These are phyloP conservation scores for Agrochola lota DNA, from an alignment of 2,888 invertebrate species.

Conservation along the genomic window DNA sequence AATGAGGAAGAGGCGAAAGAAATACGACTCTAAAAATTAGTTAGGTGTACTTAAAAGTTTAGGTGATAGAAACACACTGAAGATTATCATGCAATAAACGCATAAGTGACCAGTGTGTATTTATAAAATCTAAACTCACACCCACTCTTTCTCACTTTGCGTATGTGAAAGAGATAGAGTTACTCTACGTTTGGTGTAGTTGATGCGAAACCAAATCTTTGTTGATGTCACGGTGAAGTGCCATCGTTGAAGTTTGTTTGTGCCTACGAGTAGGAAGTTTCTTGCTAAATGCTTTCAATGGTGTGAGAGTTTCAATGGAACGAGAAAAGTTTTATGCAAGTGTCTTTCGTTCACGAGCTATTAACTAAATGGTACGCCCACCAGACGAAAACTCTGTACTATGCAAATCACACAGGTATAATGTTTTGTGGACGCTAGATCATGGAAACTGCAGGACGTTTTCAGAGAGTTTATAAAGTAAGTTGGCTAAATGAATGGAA, in stretches of 20 bases:
- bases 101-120: not conserved
- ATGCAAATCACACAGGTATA: not conserved
- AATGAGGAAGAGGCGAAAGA: not conserved
- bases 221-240: not conserved
- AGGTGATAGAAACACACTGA: not conserved
- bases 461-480: not conserved
- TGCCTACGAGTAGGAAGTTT: not conserved
- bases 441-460: not conserved
- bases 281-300: conserved; percentile 19
- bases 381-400: not conserved
- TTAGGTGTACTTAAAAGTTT: too few relatives aligned
- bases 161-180: too few relatives aligned
- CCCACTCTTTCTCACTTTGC: too few relatives aligned
- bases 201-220: not conserved
- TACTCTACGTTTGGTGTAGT: not conserved
- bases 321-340: conserved; percentile 20
- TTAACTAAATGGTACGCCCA: not conserved
- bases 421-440: not conserved
- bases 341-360: not conserved
- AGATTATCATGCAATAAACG: not conserved
- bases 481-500: not conserved
- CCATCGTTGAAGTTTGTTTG: not conserved
- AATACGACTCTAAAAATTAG: not conserved
- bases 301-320: not conserved
- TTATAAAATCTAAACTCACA: not conserved